Percentiles rank a stretch among this genome's conserved stretches.
Evolutionary conservation across 2,113 vertebrate species (phyloP).

Genomic region (Peromyscus maniculatus): DNA sequence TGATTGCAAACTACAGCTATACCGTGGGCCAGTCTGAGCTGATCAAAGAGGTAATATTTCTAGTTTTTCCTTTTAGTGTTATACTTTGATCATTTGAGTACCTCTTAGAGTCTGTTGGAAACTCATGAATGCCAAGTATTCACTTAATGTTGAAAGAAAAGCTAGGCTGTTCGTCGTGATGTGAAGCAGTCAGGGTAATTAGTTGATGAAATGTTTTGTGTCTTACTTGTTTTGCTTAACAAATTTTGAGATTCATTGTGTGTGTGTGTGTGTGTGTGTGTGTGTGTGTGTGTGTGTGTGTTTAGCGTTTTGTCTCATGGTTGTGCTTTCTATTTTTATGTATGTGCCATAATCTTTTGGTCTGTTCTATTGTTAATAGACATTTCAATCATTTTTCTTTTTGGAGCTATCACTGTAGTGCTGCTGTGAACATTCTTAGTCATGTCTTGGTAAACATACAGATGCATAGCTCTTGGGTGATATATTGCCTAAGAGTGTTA

Average conservation of each 20-base stretch:
- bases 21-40: conserved; percentile 96
- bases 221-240: conserved; percentile 30
- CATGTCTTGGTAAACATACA: neutral
- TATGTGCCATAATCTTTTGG: neutral
- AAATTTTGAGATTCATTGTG: conserved; percentile 5
- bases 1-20: conserved; percentile 96
- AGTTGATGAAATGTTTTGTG: neutral
- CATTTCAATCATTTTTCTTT: conserved; percentile 12
- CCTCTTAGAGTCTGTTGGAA: conserved; percentile 24
- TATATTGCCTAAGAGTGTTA: conserved; percentile 8
- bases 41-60: conserved; percentile 93
- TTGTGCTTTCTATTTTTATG: conserved; percentile 11
- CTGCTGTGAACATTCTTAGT: neutral
- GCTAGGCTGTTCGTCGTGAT: neutral
- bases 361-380: neutral
- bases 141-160: neutral
- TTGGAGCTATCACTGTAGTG: neutral
- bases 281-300: neutral
- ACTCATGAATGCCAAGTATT: neutral
- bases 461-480: conserved; percentile 10
- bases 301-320: conserved; percentile 18
- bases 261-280: neutral
- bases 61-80: conserved; percentile 37
- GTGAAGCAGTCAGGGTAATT: neutral
- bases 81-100: conserved; percentile 37